Percentiles rank a stretch among this genome's conserved stretches.
These are phyloP conservation scores for Anagyrus pseudococci DNA, from an alignment of 2,888 invertebrate genomes.

Conservation along the genomic window DNA sequence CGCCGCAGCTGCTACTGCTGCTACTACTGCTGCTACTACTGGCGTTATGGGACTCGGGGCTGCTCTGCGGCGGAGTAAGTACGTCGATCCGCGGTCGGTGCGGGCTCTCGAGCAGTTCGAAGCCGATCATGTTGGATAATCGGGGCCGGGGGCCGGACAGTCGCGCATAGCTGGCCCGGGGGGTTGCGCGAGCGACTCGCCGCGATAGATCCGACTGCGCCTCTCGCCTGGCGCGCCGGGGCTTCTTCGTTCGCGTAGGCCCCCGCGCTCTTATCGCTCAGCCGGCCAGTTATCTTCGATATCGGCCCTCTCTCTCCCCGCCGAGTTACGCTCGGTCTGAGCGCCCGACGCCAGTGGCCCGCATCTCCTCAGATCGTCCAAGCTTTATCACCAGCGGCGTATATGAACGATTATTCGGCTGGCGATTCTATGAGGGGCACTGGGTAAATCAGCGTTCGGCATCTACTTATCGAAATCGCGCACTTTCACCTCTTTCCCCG, in stretches of 20 bases:
- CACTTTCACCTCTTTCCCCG: no score
- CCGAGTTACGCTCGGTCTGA: no score
- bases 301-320: background rate
- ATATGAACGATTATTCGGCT: no score
- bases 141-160: background rate
- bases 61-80: conserved; percentile 59
- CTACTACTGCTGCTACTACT: conserved; percentile 1
- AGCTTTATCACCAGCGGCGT: no score
- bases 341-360: no score
- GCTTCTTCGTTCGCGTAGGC: background rate
- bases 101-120: conserved; percentile 50
- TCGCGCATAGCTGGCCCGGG: background rate
- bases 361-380: no score
- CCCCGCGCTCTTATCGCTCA: background rate
- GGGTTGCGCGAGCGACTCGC: no score
- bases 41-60: conserved; percentile 54
- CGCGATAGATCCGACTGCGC: background rate
- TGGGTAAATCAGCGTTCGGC: no score
- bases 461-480: no score
- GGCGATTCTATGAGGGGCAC: no score
- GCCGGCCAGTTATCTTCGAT: no score
- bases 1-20: background rate
- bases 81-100: conserved; percentile 51
- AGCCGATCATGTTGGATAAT: conserved; percentile 48
- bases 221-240: background rate